These are phyloP conservation scores for Hapalemur alaotrensis DNA, from an alignment of 2,797 vertebrate genomes.

Conservation along the genomic window DNA sequence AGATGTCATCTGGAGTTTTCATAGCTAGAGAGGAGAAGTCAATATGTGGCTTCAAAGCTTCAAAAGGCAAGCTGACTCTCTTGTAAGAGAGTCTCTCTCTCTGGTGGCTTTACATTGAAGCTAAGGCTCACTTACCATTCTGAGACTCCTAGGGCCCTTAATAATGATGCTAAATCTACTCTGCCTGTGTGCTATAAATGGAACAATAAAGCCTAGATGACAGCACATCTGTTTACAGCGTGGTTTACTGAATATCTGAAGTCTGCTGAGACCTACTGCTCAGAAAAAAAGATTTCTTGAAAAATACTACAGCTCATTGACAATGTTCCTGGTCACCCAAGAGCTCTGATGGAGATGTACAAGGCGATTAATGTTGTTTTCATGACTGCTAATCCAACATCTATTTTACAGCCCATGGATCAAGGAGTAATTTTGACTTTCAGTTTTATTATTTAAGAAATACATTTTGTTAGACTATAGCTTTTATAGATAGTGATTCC, in stretches of 20 bases:
- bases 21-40: not conserved
- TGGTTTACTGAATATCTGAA: not conserved
- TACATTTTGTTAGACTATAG: too few species aligned
- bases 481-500: too few species aligned
- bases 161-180: not conserved
- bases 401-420: not conserved
- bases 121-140: not conserved
- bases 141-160: not conserved
- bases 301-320: not conserved
- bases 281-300: not conserved
- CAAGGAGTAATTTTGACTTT: too few species aligned
- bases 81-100: not conserved
- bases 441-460: too few species aligned
- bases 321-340: not conserved
- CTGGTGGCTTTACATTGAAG: not conserved
- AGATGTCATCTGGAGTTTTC: not conserved
- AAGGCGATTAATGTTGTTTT: not conserved
- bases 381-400: not conserved
- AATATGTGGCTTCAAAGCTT: not conserved
- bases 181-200: not conserved
- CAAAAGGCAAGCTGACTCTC: not conserved
- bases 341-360: not conserved
- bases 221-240: not conserved
- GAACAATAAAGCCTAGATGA: not conserved
- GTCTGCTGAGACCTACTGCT: not conserved